phyloP scores from a whole-genome alignment of 2,888 invertebrate genomes.

The Eupithecia exiguata region DNA sequence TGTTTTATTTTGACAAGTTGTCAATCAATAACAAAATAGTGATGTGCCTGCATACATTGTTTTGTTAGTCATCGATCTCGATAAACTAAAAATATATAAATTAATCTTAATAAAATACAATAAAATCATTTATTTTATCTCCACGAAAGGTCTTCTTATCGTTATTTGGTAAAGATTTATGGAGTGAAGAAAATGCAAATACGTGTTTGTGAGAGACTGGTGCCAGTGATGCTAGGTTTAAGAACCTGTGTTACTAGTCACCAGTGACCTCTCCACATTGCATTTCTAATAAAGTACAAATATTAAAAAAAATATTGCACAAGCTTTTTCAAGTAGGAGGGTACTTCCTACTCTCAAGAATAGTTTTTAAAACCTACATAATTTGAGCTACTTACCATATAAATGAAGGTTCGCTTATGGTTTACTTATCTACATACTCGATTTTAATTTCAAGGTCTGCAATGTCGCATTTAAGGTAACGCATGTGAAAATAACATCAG shows the following conservation, averaged over 20 bases:
- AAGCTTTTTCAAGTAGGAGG: too few species aligned
- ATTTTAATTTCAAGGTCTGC: slow-evolving; percentile 25
- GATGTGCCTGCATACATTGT: slow-evolving; percentile 1
- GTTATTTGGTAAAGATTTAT: too few species aligned
- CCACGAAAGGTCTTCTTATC: too few species aligned
- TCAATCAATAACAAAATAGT: slow-evolving; percentile 22
- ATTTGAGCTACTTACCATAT: neutral
- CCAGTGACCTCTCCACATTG: too few species aligned
- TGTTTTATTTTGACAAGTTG: slow-evolving; percentile 9
- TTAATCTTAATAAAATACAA: too few species aligned
- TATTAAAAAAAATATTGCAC: too few species aligned
- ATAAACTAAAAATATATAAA: neutral
- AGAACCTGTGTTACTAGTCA: too few species aligned
- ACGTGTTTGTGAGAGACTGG: too few species aligned
- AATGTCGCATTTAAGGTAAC: slow-evolving; percentile 34
- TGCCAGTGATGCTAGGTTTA: too few species aligned
- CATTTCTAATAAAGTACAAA: too few species aligned
- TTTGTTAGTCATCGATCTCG: neutral
- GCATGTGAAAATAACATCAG: slow-evolving; percentile 25
- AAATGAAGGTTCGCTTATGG: neutral
- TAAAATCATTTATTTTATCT: too few species aligned
- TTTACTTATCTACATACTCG: neutral
- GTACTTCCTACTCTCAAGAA: neutral
- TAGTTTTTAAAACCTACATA: neutral
- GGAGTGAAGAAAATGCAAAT: too few species aligned